These are phyloP conservation scores for Temnothorax longispinosus DNA, from an alignment of 1,140 invertebrate genomes.

Conservation along the genomic window DNA sequence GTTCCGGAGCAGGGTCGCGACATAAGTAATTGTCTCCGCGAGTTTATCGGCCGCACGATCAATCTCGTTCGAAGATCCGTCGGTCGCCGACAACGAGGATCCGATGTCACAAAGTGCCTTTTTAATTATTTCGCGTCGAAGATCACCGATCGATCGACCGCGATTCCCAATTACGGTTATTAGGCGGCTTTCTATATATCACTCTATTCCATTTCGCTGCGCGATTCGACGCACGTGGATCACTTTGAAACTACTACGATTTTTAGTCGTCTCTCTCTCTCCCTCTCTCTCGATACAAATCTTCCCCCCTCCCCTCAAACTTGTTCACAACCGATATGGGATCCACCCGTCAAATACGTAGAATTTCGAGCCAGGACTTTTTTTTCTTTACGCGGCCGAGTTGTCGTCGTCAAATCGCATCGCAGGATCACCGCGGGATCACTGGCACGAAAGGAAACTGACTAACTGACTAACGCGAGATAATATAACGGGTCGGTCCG, in stretches of 20 bases:
- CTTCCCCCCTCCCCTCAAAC: not conserved
- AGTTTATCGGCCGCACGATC: conserved; percentile 9
- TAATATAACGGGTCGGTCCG: conserved; percentile 81
- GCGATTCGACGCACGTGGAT: not conserved
- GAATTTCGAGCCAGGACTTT: not conserved
- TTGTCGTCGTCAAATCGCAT: not conserved
- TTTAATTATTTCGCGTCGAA: not conserved
- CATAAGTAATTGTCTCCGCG: not conserved
- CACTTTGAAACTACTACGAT: not conserved
- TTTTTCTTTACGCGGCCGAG: not conserved
- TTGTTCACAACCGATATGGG: not conserved
- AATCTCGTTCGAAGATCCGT: not conserved
- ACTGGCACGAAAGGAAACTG: conserved; percentile 76
- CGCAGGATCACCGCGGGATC: conserved; percentile 69
- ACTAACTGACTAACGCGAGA: conserved; percentile 80
- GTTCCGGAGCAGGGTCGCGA: not conserved
- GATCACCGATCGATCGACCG: not conserved
- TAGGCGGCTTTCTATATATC: not conserved
- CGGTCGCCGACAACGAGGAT: not conserved
- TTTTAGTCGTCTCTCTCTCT: not conserved
- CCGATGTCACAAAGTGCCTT: not conserved
- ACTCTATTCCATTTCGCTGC: conserved; percentile 1
- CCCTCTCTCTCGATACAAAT: not conserved
- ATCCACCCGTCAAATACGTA: not conserved
- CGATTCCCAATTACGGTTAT: not conserved